These are phyloP conservation scores for Aviceda subcristata DNA, from an alignment of 2,113 vertebrate genomes.

Conservation along the genomic window DNA sequence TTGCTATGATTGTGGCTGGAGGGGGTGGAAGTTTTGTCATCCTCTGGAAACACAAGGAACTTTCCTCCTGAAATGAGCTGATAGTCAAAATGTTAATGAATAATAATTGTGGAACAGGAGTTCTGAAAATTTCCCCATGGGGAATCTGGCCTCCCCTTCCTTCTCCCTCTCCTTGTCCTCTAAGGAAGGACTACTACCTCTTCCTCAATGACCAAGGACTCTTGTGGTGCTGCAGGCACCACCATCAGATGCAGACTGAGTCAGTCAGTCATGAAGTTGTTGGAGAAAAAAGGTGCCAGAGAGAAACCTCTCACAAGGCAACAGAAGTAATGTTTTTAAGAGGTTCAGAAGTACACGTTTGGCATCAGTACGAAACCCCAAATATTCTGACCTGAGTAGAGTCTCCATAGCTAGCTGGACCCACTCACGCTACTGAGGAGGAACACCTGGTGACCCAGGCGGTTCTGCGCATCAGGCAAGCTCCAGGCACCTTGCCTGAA, in stretches of 20 bases:
- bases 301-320: neutral
- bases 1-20: neutral
- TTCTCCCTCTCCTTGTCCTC: neutral
- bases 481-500: neutral
- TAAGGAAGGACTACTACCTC: neutral
- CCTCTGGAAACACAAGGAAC: neutral
- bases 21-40: neutral
- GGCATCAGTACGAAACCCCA: neutral
- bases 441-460: neutral
- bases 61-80: neutral
- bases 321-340: neutral
- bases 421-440: neutral
- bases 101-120: neutral
- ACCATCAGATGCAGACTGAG: neutral
- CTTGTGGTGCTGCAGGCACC: neutral
- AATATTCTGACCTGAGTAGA: neutral
- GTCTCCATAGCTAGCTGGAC: neutral
- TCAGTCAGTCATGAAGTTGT: neutral
- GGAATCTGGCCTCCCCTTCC: neutral
- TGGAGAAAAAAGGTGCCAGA: neutral
- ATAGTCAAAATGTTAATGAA: neutral
- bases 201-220: neutral
- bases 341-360: neutral
- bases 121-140: neutral
- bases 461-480: neutral